phyloP scores from a whole-genome alignment of 1,140 invertebrate genomes.

The Ceratosolen fusciceps region DNA sequence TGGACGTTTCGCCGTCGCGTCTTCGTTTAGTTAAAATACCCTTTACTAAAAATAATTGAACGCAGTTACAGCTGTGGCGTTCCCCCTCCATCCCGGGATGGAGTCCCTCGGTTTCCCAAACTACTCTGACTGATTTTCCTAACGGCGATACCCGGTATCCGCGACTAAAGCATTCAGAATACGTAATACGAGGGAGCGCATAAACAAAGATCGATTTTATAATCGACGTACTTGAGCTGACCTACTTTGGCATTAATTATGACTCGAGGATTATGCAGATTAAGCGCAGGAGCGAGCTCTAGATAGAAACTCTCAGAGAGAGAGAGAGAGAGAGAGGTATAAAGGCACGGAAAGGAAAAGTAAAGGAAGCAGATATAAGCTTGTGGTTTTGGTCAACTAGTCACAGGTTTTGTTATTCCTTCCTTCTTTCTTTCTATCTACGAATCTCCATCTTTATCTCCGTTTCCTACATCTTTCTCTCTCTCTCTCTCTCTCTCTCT shows the following conservation, averaged over 20 bases:
- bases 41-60: not conserved
- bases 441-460: not conserved
- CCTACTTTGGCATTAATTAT: not conserved
- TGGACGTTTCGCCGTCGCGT: not conserved
- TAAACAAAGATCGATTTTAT: conserved; percentile 1
- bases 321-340: not conserved
- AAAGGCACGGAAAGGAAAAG: not conserved
- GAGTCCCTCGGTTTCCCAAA: not conserved
- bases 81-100: too few relatives aligned
- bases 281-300: not conserved
- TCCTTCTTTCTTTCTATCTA: not conserved
- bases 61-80: not conserved
- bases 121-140: not conserved
- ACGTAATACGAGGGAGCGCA: not conserved
- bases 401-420: not conserved
- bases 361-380: conserved; percentile 11
- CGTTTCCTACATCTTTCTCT: not conserved
- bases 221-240: not conserved
- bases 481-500: not conserved
- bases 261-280: not conserved
- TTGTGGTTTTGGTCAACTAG: conserved; percentile 19
- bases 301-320: not conserved
- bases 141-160: not conserved
- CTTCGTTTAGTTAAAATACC: not conserved
- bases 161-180: not conserved